Evolutionary conservation across 2,888 invertebrate species (phyloP), one percentile per base, ranked within the genome.

Genomic region (Steinernema scapterisci): DNA sequence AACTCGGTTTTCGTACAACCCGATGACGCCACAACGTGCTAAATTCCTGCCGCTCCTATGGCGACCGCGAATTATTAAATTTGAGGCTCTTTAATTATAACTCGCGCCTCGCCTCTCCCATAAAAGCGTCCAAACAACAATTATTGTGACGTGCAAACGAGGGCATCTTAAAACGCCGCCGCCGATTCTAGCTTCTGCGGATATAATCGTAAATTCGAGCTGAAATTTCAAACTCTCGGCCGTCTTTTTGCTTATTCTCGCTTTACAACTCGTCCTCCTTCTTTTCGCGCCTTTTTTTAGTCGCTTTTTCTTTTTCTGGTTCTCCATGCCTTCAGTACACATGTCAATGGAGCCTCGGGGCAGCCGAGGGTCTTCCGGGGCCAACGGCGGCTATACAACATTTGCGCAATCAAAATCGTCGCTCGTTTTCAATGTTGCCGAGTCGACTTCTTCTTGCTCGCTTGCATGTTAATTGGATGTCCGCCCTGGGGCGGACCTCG

Each of bases 361-460:
- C n/a, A n/a, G 38, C 38, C 38, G 38, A 38, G 38, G 38, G 38
- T 38, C 16, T 48, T 48, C 48, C 48, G 48, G 38, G 38, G 38
- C 38, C n/a, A n/a, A n/a, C n/a, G 9, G 38, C 38, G 38, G 31
- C 63, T 63, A 63, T 31, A 63, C 63, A 31, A 31, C 63, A 25
- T 63, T 25, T 31, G 63, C 63, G 63, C 63, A 63, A 63, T 25
- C 63, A 63, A 63, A 63, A 63, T 31, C 11, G 52, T 1, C 63
- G 25, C 63, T 63, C 54, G 21, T 54, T 25, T 54, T 27, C 31
- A 63, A 3, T 6, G 63, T 63, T 63, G 63, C 63, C 63, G 7
- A 21, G 63, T 25, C 63, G 48, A 48, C 48, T 48, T 19, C 19
- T 48, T 13, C 16, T 7, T 16, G 45, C 45, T 44, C 48, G 13